Percentiles rank a stretch among this genome's conserved stretches.
phyloP scores from a whole-genome alignment of 1,140 invertebrate species.

The Fragariocoptes setiger region DNA sequence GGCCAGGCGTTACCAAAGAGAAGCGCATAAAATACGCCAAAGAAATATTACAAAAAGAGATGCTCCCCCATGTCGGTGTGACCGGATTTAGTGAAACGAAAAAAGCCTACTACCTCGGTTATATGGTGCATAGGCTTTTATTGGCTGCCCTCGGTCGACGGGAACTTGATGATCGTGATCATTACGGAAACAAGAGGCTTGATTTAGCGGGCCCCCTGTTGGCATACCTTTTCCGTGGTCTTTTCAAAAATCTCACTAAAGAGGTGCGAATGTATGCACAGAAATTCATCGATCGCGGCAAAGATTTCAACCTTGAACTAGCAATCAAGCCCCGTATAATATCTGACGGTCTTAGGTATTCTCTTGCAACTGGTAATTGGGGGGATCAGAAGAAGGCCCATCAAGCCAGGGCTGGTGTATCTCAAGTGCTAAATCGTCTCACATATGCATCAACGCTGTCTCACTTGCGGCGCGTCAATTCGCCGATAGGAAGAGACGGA shows the following conservation, averaged over 20 bases:
- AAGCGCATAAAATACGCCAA: slow-evolving; percentile 93
- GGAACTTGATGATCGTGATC: slow-evolving; percentile 93
- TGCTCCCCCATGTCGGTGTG: slow-evolving; percentile 92
- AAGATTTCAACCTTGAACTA: slow-evolving; percentile 86
- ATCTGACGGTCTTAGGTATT: slow-evolving; percentile 87
- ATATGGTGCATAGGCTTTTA: slow-evolving; percentile 87
- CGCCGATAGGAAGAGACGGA: slow-evolving; percentile 88
- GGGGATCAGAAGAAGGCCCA: slow-evolving; percentile 98
- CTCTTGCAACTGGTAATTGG: slow-evolving; percentile 94
- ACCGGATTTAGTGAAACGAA: slow-evolving; percentile 98
- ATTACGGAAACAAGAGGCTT: slow-evolving; percentile 90
- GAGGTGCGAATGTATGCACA: slow-evolving; percentile 91
- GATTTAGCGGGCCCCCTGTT: slow-evolving; percentile 83
- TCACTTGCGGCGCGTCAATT: slow-evolving; percentile 82
- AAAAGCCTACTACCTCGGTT: slow-evolving; percentile 85
- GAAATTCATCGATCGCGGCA: slow-evolving; percentile 89
- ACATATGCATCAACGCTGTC: slow-evolving; percentile 93
- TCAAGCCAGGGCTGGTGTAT: slow-evolving; percentile 70
- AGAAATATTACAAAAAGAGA: slow-evolving; percentile 97
- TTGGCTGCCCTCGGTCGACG: slow-evolving; percentile 69
- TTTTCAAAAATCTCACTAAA: slow-evolving; percentile 75
- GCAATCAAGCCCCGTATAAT: slow-evolving; percentile 93
- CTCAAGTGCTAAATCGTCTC: slow-evolving; percentile 69
- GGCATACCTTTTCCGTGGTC: slow-evolving; percentile 50
- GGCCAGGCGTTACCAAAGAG: slow-evolving; percentile 87